phyloP scores from a whole-genome alignment of 2,113 vertebrate species.

The Catharus bicknelli region DNA sequence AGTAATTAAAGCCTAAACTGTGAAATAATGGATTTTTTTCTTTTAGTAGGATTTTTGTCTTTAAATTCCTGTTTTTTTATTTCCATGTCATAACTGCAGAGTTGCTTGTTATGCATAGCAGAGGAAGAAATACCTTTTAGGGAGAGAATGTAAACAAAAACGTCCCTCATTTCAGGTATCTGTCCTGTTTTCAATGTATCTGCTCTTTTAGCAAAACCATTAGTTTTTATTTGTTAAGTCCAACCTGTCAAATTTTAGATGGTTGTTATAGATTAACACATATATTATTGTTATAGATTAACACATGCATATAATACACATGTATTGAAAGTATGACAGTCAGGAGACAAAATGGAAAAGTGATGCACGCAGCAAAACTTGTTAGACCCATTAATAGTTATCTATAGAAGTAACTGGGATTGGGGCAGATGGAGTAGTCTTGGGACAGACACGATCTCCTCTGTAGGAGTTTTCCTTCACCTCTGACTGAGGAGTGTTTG shows the following conservation, averaged over 20 bases:
- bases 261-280: too few relatives aligned
- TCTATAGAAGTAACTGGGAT: not conserved
- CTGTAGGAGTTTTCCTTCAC: not conserved
- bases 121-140: not conserved
- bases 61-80: not conserved
- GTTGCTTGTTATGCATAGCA: not conserved
- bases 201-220: not conserved
- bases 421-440: not conserved
- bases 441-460: not conserved
- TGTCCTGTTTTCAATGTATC: not conserved
- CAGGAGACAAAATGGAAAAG: not conserved
- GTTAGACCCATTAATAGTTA: not conserved
- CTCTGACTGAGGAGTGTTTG: fast-evolving
- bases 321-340: not conserved
- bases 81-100: not conserved
- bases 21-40: not conserved
- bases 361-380: fast-evolving
- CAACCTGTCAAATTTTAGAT: not conserved
- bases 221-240: not conserved
- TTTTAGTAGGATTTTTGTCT: not conserved
- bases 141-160: not conserved
- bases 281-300: not conserved
- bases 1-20: not conserved
- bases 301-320: not conserved
- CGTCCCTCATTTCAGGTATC: not conserved